These are phyloP conservation scores for Nothoprocta pentlandii DNA, from an alignment of 2,113 vertebrate species.

Conservation along the genomic window DNA sequence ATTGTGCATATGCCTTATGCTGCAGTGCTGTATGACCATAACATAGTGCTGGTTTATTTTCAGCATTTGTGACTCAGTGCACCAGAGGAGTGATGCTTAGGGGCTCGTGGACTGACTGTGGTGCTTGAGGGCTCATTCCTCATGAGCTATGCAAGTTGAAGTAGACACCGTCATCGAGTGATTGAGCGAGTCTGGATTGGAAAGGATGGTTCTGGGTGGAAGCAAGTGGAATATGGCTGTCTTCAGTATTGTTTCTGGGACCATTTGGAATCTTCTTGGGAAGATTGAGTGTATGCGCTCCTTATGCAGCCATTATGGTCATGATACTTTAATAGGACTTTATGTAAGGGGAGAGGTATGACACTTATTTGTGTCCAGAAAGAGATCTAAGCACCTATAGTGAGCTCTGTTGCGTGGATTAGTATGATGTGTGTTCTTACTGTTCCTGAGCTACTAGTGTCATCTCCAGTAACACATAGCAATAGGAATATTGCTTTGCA, in stretches of 20 bases:
- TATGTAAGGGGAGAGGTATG: background rate
- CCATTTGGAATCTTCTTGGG: background rate
- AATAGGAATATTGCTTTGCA: background rate
- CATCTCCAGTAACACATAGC: background rate
- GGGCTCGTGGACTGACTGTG: background rate
- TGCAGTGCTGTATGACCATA: background rate
- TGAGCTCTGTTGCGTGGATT: rapidly evolving
- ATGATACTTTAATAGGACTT: background rate
- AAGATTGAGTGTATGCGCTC: background rate
- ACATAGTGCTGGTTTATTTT: background rate
- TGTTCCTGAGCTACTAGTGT: background rate
- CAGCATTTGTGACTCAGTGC: background rate
- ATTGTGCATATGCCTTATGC: background rate
- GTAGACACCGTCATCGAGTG: background rate
- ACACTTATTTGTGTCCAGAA: background rate
- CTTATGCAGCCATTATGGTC: too few species aligned
- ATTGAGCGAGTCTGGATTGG: background rate
- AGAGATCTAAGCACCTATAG: too few species aligned
- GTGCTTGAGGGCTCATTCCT: background rate
- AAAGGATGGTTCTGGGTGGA: background rate
- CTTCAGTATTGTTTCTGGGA: background rate
- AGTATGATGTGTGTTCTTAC: too few species aligned
- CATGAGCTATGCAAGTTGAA: rapidly evolving
- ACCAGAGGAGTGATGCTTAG: rapidly evolving
- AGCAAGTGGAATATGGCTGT: background rate